These are phyloP conservation scores for Luperina nickerlii DNA, from an alignment of 2,888 invertebrate species.

Conservation along the genomic window DNA sequence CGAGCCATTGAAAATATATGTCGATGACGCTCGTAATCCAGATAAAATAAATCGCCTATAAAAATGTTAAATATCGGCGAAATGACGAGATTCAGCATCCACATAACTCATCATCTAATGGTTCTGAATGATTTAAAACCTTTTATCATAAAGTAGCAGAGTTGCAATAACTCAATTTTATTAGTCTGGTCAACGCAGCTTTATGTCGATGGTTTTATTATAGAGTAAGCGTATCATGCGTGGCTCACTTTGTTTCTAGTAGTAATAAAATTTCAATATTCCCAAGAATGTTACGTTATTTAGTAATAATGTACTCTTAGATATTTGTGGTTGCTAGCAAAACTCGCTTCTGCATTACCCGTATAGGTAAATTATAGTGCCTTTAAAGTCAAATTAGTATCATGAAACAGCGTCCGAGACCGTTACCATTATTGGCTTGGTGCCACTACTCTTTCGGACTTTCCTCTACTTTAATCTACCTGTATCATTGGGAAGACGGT, in stretches of 20 bases:
- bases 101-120: constrained; percentile 90
- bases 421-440: constrained; percentile 82
- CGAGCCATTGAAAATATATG: constrained; percentile 82
- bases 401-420: constrained; percentile 77
- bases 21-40: constrained; percentile 84
- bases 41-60: constrained; percentile 87
- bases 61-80: constrained; percentile 88
- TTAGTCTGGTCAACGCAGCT: constrained; percentile 87
- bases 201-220: constrained; percentile 86
- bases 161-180: constrained; percentile 89
- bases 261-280: constrained; percentile 81
- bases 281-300: constrained; percentile 71
- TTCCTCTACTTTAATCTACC: constrained; percentile 77
- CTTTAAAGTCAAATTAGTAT: constrained; percentile 87
- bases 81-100: constrained; percentile 87
- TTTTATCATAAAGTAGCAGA: constrained; percentile 89
- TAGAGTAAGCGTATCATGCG: constrained; percentile 79
- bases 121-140: constrained; percentile 89
- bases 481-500: constrained; percentile 66
- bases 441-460: constrained; percentile 81
- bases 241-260: constrained; percentile 78
- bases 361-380: constrained; percentile 81
- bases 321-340: constrained; percentile 80
- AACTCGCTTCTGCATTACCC: constrained; percentile 76
- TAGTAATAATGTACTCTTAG: constrained; percentile 70